Percentiles rank a stretch among this genome's conserved stretches.
Evolutionary conservation across 2,797 vertebrate genomes (phyloP).

Genomic region (Tokudaia tokunoshimensis): DNA sequence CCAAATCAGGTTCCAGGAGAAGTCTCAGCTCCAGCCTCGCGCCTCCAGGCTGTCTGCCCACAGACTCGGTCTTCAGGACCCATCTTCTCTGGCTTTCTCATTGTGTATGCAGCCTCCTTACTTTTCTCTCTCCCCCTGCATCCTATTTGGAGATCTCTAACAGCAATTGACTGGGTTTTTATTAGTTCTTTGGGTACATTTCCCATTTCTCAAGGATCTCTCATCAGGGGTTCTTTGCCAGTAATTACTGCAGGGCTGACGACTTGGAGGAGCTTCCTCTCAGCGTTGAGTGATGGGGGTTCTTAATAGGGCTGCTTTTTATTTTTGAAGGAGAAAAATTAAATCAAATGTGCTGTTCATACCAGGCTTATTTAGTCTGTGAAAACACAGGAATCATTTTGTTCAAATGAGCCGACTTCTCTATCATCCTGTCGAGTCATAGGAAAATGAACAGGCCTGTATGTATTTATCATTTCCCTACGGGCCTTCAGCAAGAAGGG

Average conservation of each 20-base stretch:
- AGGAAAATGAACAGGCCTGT: conserved; percentile 34
- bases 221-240: conserved; percentile 80
- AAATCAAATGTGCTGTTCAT: conserved; percentile 80
- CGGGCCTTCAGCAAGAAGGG: background rate
- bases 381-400: conserved; percentile 67
- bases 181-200: conserved; percentile 80
- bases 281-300: conserved; percentile 69
- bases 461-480: background rate
- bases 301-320: conserved; percentile 77
- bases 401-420: conserved; percentile 27
- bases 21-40: background rate
- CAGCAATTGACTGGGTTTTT: conserved; percentile 78
- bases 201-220: conserved; percentile 78
- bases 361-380: conserved; percentile 68
- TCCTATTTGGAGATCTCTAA: conserved; percentile 69
- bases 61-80: background rate
- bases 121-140: conserved; percentile 23
- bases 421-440: background rate
- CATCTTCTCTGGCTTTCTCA: background rate
- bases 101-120: background rate
- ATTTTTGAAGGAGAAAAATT: conserved; percentile 82
- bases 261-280: conserved; percentile 78
- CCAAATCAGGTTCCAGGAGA: background rate
- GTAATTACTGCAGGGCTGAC: conserved; percentile 79
- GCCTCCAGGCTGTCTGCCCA: background rate